phyloP scores from a whole-genome alignment of 2,888 invertebrate species.

The Zygothrica quintamaculata region DNA sequence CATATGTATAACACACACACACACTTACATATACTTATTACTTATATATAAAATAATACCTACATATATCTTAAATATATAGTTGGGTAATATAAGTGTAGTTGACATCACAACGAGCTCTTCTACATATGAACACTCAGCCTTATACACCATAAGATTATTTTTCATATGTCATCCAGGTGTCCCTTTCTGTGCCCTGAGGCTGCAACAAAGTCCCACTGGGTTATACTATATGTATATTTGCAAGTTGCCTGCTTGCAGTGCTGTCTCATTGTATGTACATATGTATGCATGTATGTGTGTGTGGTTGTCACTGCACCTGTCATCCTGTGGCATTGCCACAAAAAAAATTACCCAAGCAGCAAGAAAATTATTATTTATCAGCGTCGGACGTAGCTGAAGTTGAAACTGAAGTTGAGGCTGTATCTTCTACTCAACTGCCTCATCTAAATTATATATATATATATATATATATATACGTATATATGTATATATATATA shows the following conservation, averaged over 20 bases:
- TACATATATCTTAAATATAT: too few relatives aligned
- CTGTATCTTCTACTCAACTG: too few relatives aligned
- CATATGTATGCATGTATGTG: slow-evolving; percentile 24
- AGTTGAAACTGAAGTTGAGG: slow-evolving; percentile 13
- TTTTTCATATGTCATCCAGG: slow-evolving; percentile 14
- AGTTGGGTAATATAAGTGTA: too few relatives aligned
- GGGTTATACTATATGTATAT: slow-evolving; percentile 38
- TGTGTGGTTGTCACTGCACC: slow-evolving; percentile 75
- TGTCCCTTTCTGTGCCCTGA: slow-evolving; percentile 6
- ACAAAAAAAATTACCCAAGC: slow-evolving; percentile 48
- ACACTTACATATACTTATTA: too few relatives aligned
- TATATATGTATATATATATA: slow-evolving; percentile 13
- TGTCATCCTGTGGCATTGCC: slow-evolving; percentile 69
- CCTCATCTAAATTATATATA: slow-evolving; percentile 32
- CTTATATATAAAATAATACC: too few relatives aligned
- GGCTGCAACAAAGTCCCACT: slow-evolving; percentile 37
- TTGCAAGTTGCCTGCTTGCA: slow-evolving; percentile 24
- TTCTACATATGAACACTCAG: not conserved
- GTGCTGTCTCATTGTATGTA: slow-evolving; percentile 9
- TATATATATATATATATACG: slow-evolving; percentile 13
- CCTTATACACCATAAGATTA: not conserved
- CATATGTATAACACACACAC: not conserved
- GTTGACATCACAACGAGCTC: not conserved
- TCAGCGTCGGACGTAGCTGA: slow-evolving; percentile 50
- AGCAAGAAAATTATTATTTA: slow-evolving; percentile 75